Conservation (phyloP, 2,113 vertebrate species). For the Aegotheles bennettii region DNA sequence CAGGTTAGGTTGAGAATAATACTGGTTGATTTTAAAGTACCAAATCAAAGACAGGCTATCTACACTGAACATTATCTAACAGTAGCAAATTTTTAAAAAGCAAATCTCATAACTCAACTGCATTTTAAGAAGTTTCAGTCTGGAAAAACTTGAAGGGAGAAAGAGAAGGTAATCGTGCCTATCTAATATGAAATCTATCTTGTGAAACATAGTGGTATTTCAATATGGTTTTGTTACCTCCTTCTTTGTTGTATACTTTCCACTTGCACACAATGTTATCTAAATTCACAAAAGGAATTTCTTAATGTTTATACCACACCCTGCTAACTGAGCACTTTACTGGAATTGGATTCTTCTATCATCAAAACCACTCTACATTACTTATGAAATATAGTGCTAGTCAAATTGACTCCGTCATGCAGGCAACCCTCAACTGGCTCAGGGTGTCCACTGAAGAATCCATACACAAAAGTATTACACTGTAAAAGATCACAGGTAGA, state of each 20-base stretch:
- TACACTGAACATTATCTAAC: neutral
- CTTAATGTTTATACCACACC: neutral
- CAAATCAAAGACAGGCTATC: neutral
- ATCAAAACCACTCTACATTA: neutral
- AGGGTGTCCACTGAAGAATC: neutral
- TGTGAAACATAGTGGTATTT: neutral
- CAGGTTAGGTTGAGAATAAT: neutral
- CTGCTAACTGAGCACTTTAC: neutral
- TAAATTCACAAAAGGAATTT: neutral
- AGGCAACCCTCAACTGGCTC: neutral
- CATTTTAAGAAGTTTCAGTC: neutral
- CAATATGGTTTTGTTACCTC: neutral
- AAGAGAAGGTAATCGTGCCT: neutral
- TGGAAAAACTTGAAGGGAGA: neutral
- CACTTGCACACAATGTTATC: rapidly evolving
- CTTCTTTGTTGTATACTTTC: neutral
- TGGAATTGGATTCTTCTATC: neutral
- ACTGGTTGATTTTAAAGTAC: neutral
- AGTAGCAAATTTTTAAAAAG: neutral
- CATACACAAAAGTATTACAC: neutral
- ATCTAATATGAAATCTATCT: neutral
- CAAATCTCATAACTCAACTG: neutral
- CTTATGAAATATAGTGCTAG: neutral
- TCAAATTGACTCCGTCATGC: neutral
- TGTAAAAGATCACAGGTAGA: neutral